Base-by-base conservation (phyloP, 2,797 vertebrate species). In the Heterohyrax brucei region DNA sequence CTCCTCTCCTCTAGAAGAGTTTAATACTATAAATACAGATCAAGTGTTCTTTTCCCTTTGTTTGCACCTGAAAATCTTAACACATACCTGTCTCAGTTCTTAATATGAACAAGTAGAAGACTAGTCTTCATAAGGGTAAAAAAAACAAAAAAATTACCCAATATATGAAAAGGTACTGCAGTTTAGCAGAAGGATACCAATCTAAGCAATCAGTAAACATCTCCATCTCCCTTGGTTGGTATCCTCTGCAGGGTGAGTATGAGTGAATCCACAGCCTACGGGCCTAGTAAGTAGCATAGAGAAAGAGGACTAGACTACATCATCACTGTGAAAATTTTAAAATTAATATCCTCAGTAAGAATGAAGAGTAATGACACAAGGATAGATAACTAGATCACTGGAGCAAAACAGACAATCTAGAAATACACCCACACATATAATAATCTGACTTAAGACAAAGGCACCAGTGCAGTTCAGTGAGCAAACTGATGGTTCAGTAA, bases 51-150 rank as follows among this genome's bases (percentile, higher is more conserved):
- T 80, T 90, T 79, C 48, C 59, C 28, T 93, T 83, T 81, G 75
- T 56, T 19, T 66, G n/a, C 12, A 89, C n/a, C 66, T 90, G 86
- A 92, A 97, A 90, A 68, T 93, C 61, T 81, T 89, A 88, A 81
- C 39, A 95, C 75, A 80, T 33, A 75, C 30, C 46, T 3, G 92
- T 30, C 39, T 95, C 59, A 94, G 73, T 39, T 77, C 53, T 88
- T 86, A 89, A 50, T 53, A 79, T 82, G 70, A 93, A 82, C 48
- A 96, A 92, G 48, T n/a, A 94, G 0, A 89, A 89, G 82, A 77
- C 66, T 77, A n/a, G 39, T 7, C 26, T 10, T 22, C 59, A 88
- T 53, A 91, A 89, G n/a, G 66, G 87, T 91, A 22, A 14, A 79
- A 50, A 83, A 80, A 44, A 82, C 62, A 68, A 80, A 44, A 82